phyloP scores from a whole-genome alignment of 2,113 vertebrate genomes.

The Eptesicus fuscus region DNA sequence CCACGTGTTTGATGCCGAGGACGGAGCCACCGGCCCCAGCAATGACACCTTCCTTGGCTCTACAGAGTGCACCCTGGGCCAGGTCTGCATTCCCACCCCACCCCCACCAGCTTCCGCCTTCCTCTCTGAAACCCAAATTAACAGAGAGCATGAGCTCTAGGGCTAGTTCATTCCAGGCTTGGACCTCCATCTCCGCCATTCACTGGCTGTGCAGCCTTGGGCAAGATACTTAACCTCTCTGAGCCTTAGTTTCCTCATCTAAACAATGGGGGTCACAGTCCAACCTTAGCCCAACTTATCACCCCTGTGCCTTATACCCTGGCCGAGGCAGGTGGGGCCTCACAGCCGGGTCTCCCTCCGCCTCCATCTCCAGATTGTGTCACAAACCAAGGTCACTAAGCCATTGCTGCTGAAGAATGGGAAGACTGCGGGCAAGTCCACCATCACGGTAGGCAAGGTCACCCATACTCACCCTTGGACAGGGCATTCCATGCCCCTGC shows the following conservation, averaged over 20 bases:
- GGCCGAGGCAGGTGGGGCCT: neutral
- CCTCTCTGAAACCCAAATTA: neutral
- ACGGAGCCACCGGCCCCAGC: conserved; percentile 33
- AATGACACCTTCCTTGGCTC: conserved; percentile 65
- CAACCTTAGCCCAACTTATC: neutral
- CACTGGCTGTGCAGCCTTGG: neutral
- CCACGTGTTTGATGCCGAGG: conserved; percentile 71
- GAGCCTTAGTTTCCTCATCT: neutral
- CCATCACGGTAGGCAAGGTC: conserved; percentile 76
- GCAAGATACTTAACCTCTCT: neutral
- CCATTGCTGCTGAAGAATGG: conserved; percentile 72
- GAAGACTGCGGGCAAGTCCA: conserved; percentile 74
- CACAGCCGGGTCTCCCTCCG: neutral
- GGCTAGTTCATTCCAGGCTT: neutral
- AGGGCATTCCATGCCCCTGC: neutral
- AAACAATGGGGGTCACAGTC: neutral
- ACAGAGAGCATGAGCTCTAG: neutral
- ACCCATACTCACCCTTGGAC: neutral
- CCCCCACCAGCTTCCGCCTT: neutral
- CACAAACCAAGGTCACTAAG: conserved; percentile 78
- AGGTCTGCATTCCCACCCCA: conserved; percentile 57
- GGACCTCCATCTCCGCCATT: neutral
- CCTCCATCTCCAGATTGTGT: conserved; percentile 72
- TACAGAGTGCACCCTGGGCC: conserved; percentile 76
- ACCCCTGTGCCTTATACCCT: neutral